These are phyloP conservation scores for Cygnus atratus DNA, from an alignment of 2,113 vertebrate species.

Conservation along the genomic window DNA sequence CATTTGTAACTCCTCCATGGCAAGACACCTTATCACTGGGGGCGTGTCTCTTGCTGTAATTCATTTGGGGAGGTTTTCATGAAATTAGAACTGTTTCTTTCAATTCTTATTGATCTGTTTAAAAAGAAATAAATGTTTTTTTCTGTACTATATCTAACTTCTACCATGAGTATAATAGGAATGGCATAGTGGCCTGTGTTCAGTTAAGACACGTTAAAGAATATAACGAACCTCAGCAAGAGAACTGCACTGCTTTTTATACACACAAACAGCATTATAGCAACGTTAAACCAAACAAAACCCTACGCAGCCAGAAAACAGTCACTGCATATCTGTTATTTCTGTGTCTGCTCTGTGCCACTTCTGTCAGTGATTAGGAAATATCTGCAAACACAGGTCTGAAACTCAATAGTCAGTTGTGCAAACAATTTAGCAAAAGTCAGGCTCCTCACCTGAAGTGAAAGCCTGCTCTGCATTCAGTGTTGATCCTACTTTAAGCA, in stretches of 20 bases:
- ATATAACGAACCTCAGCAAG: neutral
- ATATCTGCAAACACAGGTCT: neutral
- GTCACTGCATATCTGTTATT: no score
- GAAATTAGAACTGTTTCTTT: neutral
- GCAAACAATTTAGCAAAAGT: neutral
- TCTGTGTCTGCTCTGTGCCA: no score
- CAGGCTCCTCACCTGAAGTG: neutral
- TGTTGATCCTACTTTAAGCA: neutral
- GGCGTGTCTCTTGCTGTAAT: neutral
- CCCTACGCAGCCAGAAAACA: neutral
- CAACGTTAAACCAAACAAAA: neutral
- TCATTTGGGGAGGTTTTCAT: neutral
- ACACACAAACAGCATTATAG: neutral
- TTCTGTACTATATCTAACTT: neutral
- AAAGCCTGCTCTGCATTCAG: neutral
- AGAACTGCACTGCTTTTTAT: neutral
- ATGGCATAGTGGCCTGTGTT: neutral
- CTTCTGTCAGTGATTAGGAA: neutral
- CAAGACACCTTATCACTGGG: neutral
- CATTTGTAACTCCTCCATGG: neutral
- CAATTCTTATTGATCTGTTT: neutral
- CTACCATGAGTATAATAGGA: neutral
- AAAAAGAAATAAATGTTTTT: neutral
- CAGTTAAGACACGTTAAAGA: neutral
- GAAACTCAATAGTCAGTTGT: neutral